Base-by-base conservation (phyloP, 2,888 invertebrate genomes). In the Pollenia griseotomentosa region DNA sequence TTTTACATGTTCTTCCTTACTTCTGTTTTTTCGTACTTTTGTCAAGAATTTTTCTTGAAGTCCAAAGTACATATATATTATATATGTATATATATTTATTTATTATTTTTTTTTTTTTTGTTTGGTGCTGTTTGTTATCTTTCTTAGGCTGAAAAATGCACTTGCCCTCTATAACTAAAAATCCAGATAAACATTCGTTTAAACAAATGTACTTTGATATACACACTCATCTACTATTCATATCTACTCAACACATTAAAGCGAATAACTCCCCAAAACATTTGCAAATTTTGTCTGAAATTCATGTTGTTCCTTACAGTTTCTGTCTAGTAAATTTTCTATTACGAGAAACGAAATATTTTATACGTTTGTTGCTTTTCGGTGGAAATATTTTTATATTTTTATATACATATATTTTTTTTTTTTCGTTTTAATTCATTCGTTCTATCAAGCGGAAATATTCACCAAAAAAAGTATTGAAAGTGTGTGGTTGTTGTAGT, bases 361-460 rank as follows among this genome's bases (percentile, higher is more conserved):
- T 33, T 84, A 16, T 84, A 70, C 51, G 59, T 59, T 80, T 65
- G 70, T 75, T 68, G 40, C 57, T 74, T 61, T 86, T 61, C 33
- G 63, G 81, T 40, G 68, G 77, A 86, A 81, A 71, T 68, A 71
- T 14, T 48, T 33, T 14, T 16, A 12, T 55, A 73, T 61, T 59
- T 78, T 77, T 70, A 48, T 65, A n/a, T n/a, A n/a, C 73, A 71
- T 14, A 46, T 33, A 12, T 16, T 11, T 55, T 75, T 61, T 68
- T 78, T 77, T 70, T 55, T 65, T 77, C 53, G n/a, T 65, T 71
- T 84, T 83, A 85, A 77, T 87, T 87, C 83, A 83, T 89, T 88
- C 86, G 61, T 68, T 53, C 83, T 85, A 87, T 83, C 84, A 86
- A 66, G 70, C 87, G 88, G 88, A 88, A 86, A 86, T 85, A 84